Percentiles rank a stretch among this genome's conserved stretches.
Conservation (phyloP, 1,140 invertebrate genomes). For the Semibalanus balanoides region DNA sequence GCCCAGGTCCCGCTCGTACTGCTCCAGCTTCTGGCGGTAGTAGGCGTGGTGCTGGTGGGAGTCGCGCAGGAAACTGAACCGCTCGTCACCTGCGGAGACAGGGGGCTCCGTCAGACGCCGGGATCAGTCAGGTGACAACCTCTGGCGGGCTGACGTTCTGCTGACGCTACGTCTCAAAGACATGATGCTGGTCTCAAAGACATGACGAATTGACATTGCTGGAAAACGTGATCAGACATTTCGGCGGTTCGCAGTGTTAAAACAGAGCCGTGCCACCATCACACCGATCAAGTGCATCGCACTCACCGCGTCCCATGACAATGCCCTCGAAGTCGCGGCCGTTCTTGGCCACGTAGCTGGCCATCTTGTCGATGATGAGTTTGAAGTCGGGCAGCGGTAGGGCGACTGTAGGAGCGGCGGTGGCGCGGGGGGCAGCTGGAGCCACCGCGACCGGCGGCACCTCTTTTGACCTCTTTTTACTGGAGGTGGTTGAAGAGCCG, state of each 20-base stretch:
- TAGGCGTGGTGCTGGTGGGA: conserved; percentile 58
- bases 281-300: neutral
- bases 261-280: neutral
- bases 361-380: conserved; percentile 88
- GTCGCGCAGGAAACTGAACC: conserved; percentile 65
- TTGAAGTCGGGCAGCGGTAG: conserved; percentile 62
- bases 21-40: conserved; percentile 36
- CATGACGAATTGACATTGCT: too few relatives aligned
- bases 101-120: too few relatives aligned
- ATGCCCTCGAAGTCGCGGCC: conserved; percentile 81
- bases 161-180: too few relatives aligned
- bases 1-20: conserved; percentile 10
- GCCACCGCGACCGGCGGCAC: conserved; percentile 10
- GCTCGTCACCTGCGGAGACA: conserved; percentile 41
- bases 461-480: too few relatives aligned
- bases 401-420: too few relatives aligned
- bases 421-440: too few relatives aligned
- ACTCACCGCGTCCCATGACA: conserved; percentile 57
- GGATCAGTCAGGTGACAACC: too few relatives aligned
- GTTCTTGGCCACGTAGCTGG: conserved; percentile 85
- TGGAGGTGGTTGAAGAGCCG: conserved; percentile 23
- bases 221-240: too few relatives aligned
- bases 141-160: too few relatives aligned
- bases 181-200: too few relatives aligned
- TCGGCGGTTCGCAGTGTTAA: too few relatives aligned